Base-by-base conservation (phyloP, 2,113 vertebrate genomes). In the Channa maculata region DNA sequence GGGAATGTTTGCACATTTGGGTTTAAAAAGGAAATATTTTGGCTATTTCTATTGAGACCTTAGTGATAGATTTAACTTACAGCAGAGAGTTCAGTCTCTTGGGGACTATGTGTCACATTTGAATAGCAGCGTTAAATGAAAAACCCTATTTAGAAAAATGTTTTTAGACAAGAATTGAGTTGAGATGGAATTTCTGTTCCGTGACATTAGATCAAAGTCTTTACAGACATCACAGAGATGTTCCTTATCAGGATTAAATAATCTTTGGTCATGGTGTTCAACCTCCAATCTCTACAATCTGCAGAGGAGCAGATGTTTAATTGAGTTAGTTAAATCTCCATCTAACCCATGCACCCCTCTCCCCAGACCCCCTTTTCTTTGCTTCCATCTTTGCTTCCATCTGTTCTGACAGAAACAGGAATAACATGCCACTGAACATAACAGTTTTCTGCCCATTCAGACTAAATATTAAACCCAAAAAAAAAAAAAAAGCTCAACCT, bases 241-340 rank as follows among this genome's bases (percentile, higher is more conserved):
- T 44, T 77, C 15, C 46, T 70, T 57, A 71, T 54, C 37, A 63
- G 63, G 64, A 72, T 74, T 41, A 60, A 60, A 57, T 78, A 9
- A 80, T 77, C 55, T 36, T 45, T 48, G 39, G 12, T 38, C 45
- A 10, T 43, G 38, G 48, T 51, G 41, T 53, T 74, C 57, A 6
- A 64, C 63, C 59, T 81, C 14, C 49, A 77, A 67, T 54, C 70
- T 65, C 59, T 81, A 15, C 49, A 77, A 67, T 54, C 70, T 65
- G 71, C 75, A 75, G 66, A 72, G 5, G 1, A 43, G 37, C 65
- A 44, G 45, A 64, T 58, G 61, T 34, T 85, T 72, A 71, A 86
- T 50, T 69, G 34, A 85, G 68, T 63, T 75, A 66, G 44, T 52
- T 59, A 44, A 39, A 57, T 54, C 37, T 75, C 54, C 15, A 53